phyloP scores from a whole-genome alignment of 2,888 invertebrate species.

The Chrysomela aeneicollis region DNA sequence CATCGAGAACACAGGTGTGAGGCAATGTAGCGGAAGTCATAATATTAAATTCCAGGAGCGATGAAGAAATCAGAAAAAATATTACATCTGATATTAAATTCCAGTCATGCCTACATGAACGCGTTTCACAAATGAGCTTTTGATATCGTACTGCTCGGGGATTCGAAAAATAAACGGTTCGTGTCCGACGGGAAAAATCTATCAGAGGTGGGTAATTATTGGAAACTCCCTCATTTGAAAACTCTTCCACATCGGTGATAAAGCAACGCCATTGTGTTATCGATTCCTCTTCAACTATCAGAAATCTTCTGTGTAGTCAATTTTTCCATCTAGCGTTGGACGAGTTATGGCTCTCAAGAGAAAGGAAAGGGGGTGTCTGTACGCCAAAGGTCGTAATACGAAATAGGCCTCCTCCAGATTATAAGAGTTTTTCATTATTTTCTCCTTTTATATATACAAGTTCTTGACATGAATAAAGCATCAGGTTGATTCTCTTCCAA shows the following conservation, averaged over 20 bases:
- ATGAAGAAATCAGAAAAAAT: slow-evolving; percentile 8
- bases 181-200: slow-evolving; percentile 17
- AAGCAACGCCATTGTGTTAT: background rate
- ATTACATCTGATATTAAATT: slow-evolving; percentile 18
- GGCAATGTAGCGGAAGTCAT: slow-evolving; percentile 1
- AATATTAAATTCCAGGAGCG: background rate
- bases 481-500: background rate
- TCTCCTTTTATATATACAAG: slow-evolving; percentile 21
- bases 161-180: slow-evolving; percentile 14
- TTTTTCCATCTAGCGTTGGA: slow-evolving; percentile 39
- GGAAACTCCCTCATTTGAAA: slow-evolving; percentile 10
- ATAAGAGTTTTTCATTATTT: slow-evolving; percentile 32
- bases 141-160: slow-evolving; percentile 15
- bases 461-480: slow-evolving; percentile 16
- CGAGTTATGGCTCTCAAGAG: slow-evolving; percentile 42
- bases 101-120: slow-evolving; percentile 15
- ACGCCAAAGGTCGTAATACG: slow-evolving; percentile 39
- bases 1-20: background rate
- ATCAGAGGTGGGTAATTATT: slow-evolving; percentile 20
- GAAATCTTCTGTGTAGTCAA: slow-evolving; percentile 33
- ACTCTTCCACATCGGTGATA: background rate
- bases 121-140: slow-evolving; percentile 22
- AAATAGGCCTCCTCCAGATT: slow-evolving; percentile 42
- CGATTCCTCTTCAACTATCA: background rate
- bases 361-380: slow-evolving; percentile 32